phyloP scores from a whole-genome alignment of 2,888 invertebrate species.

The Lagria hirta region DNA sequence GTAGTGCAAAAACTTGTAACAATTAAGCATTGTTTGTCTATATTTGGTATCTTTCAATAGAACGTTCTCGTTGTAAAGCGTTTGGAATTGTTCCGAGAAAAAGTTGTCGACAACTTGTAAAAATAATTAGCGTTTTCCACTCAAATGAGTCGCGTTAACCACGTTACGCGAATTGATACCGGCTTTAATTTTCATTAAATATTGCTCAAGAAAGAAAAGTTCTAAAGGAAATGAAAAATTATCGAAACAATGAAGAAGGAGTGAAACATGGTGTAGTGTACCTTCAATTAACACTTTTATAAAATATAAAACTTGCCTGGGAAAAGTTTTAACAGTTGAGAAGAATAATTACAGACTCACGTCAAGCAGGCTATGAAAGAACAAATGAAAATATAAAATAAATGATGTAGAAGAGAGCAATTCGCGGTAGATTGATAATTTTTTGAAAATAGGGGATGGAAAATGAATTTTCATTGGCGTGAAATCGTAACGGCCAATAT shows the following conservation, averaged over 20 bases:
- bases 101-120: slow-evolving; percentile 36
- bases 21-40: slow-evolving; percentile 21
- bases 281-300: slow-evolving; percentile 50
- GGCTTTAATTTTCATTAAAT: slow-evolving; percentile 53
- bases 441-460: slow-evolving; percentile 35
- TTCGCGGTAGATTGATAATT: slow-evolving; percentile 47
- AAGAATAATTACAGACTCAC: slow-evolving; percentile 53
- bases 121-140: slow-evolving; percentile 48
- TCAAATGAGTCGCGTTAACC: slow-evolving; percentile 42
- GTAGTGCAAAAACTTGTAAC: slow-evolving; percentile 13
- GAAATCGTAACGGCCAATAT: slow-evolving; percentile 50
- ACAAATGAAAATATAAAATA: slow-evolving; percentile 54
- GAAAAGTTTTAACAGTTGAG: slow-evolving; percentile 39
- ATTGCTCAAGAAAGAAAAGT: slow-evolving; percentile 38
- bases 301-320: slow-evolving; percentile 39
- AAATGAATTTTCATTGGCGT: slow-evolving; percentile 47
- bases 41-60: slow-evolving; percentile 18
- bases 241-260: slow-evolving; percentile 49
- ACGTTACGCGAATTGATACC: slow-evolving; percentile 43
- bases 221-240: slow-evolving; percentile 51
- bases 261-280: slow-evolving; percentile 51
- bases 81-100: slow-evolving; percentile 15
- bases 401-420: slow-evolving; percentile 51
- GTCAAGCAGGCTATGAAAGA: slow-evolving; percentile 53
- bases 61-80: slow-evolving; percentile 10